Evolutionary conservation across 2,113 vertebrate genomes (phyloP).

Genomic region (Micromys minutus): DNA sequence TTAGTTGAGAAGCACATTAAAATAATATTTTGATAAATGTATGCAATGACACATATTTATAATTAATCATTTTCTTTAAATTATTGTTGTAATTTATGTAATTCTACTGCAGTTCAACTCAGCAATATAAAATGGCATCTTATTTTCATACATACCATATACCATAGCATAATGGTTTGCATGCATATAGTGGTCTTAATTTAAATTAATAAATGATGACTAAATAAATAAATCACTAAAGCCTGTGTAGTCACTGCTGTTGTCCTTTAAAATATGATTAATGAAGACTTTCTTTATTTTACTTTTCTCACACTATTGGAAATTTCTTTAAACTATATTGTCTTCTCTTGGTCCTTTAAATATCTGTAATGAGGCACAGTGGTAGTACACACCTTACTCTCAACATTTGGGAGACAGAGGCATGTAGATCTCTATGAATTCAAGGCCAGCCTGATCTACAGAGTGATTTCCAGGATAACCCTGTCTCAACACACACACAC

Average conservation of each 20-base stretch:
- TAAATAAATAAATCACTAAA: neutral
- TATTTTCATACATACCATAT: neutral
- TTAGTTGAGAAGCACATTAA: constrained; percentile 9
- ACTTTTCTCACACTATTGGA: neutral
- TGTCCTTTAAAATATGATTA: neutral
- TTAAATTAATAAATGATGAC: neutral
- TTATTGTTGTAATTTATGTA: constrained; percentile 1
- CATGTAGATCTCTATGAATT: neutral
- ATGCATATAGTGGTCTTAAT: neutral
- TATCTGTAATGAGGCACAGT: neutral
- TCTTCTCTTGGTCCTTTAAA: neutral
- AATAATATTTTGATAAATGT: constrained; percentile 18
- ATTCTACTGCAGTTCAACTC: constrained; percentile 30
- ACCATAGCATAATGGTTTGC: neutral
- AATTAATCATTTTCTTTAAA: constrained; percentile 30
- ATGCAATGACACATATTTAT: neutral
- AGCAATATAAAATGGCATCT: neutral
- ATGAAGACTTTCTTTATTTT: neutral
- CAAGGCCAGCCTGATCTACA: neutral
- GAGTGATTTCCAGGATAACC: neutral
- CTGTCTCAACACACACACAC: no score
- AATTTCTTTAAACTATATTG: neutral
- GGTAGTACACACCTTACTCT: neutral
- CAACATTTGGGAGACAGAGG: neutral
- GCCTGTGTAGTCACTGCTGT: neutral